Conservation (phyloP, 2,113 vertebrate species). For the Oryzias melastigma region DNA sequence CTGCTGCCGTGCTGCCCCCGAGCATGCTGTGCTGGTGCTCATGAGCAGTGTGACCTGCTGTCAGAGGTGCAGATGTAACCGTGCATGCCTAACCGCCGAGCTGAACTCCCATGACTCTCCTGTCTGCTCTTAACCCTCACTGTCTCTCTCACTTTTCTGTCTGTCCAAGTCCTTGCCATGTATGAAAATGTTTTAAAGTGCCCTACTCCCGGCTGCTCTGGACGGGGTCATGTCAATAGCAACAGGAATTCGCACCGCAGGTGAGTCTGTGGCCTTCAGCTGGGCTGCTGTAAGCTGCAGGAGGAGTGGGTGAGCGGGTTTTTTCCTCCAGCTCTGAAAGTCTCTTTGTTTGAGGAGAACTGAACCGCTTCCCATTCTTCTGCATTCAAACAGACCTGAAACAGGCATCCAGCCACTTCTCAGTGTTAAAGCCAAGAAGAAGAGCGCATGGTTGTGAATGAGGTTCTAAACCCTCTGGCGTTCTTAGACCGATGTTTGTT, state of each 20-base stretch:
- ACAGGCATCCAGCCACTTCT: too few relatives aligned
- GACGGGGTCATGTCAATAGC: conserved; percentile 99
- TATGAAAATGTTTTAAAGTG: conserved; percentile 99
- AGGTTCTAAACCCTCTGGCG: too few relatives aligned
- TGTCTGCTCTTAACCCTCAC: conserved; percentile 74
- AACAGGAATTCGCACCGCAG: conserved; percentile 99
- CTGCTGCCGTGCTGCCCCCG: too few relatives aligned
- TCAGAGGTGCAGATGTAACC: conserved; percentile 13
- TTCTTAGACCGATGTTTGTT: too few relatives aligned
- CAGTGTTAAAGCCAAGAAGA: too few relatives aligned
- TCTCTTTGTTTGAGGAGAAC: too few relatives aligned
- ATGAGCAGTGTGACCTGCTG: neutral
- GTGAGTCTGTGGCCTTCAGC: conserved; percentile 80
- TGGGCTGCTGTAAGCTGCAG: conserved; percentile 8
- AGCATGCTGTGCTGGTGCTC: neutral
- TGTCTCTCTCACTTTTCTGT: conserved; percentile 85
- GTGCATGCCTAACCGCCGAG: conserved; percentile 40
- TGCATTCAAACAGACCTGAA: too few relatives aligned
- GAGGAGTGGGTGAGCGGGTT: neutral
- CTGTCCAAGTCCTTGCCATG: conserved; percentile 99
- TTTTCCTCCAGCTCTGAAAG: too few relatives aligned
- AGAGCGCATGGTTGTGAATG: too few relatives aligned
- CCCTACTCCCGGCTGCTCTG: conserved; percentile 99
- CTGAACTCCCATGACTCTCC: conserved; percentile 41
- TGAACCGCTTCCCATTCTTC: too few relatives aligned